Evolutionary conservation across 2,113 vertebrate species (phyloP).

Genomic region (Lonchura striata): DNA sequence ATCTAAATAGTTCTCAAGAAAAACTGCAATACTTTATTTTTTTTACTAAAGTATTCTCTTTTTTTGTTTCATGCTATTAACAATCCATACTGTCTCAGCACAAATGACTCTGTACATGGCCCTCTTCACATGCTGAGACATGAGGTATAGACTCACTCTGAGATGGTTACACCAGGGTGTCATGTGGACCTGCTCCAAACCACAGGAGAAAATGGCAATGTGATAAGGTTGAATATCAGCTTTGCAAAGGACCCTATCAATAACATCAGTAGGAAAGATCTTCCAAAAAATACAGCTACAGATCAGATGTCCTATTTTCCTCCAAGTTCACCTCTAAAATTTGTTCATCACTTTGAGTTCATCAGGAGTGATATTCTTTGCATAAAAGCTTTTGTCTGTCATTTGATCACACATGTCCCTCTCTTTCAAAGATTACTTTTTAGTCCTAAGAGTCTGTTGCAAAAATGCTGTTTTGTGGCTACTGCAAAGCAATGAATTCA

Average conservation of each 20-base stretch:
- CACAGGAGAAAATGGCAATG: neutral
- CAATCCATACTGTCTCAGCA: neutral
- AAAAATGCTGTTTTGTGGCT: neutral
- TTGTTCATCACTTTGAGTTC: neutral
- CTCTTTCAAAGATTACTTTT: neutral
- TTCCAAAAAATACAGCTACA: neutral
- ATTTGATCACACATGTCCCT: neutral
- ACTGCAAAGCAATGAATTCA: neutral
- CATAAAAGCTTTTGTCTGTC: neutral
- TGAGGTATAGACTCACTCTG: neutral
- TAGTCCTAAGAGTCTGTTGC: neutral
- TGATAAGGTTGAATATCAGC: neutral
- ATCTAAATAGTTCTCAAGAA: neutral
- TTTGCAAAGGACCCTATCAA: neutral
- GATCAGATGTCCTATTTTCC: neutral
- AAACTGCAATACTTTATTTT: neutral
- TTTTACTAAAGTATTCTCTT: neutral
- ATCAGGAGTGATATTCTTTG: neutral
- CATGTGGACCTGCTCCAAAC: neutral
- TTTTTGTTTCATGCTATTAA: neutral
- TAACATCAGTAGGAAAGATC: neutral
- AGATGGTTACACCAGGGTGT: neutral
- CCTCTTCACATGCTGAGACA: neutral
- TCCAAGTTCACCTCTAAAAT: neutral
- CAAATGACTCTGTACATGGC: neutral